These are phyloP conservation scores for Embiotoca jacksoni DNA, from an alignment of 2,113 vertebrate genomes.

Conservation along the genomic window DNA sequence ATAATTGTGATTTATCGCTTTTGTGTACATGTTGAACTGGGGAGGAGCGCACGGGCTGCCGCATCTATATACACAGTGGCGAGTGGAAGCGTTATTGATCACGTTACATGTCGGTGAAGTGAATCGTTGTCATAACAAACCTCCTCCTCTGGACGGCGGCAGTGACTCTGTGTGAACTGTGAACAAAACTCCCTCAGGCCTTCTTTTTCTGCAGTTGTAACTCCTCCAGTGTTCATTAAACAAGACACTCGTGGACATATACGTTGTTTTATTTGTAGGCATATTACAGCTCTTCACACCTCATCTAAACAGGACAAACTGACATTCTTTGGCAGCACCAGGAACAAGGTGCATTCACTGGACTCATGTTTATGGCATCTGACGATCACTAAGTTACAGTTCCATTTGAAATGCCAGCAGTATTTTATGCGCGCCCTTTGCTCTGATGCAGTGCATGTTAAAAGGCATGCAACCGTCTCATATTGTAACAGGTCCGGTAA, in stretches of 20 bases:
- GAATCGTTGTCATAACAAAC: too few relatives aligned
- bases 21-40: too few relatives aligned
- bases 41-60: too few relatives aligned
- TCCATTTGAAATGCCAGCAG: slow-evolving; percentile 34
- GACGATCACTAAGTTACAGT: slow-evolving; percentile 21
- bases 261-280: slow-evolving; percentile 65
- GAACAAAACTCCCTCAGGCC: too few relatives aligned
- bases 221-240: not conserved
- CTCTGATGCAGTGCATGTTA: slow-evolving; percentile 74
- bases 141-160: too few relatives aligned
- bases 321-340: slow-evolving; percentile 48
- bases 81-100: too few relatives aligned
- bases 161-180: too few relatives aligned
- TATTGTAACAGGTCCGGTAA: slow-evolving; percentile 34
- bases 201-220: not conserved
- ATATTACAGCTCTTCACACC: slow-evolving; percentile 53
- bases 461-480: slow-evolving; percentile 56
- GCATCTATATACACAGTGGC: too few relatives aligned
- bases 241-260: slow-evolving; percentile 34
- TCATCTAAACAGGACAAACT: slow-evolving; percentile 45
- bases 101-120: too few relatives aligned
- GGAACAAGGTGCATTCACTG: slow-evolving; percentile 25
- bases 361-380: slow-evolving; percentile 9
- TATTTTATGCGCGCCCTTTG: slow-evolving; percentile 73
- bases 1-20: too few relatives aligned